A percentile compares a stretch with the other conserved stretches of the same genome.
phyloP scores from a whole-genome alignment of 1,140 invertebrate genomes.

The Lasaia peninsularis region DNA sequence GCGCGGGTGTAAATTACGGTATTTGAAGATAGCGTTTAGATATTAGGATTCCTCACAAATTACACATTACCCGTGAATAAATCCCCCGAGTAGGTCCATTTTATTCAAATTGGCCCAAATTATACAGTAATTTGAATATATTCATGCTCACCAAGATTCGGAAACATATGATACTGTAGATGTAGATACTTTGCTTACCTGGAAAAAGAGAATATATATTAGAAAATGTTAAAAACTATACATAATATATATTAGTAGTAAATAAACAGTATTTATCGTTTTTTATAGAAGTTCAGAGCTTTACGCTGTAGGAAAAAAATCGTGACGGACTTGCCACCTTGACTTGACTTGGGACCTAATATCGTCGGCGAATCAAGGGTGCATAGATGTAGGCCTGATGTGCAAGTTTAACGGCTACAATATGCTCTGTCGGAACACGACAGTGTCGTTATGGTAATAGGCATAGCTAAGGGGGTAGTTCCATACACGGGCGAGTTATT shows the following conservation, averaged over 20 bases:
- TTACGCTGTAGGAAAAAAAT: too few species aligned
- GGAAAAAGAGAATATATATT: conserved; percentile 1
- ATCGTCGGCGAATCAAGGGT: too few species aligned
- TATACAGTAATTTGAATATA: conserved; percentile 20
- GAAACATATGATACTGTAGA: background rate
- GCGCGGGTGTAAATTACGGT: conserved; percentile 24
- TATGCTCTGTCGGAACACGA: too few species aligned
- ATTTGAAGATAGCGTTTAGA: conserved; percentile 24
- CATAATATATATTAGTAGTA: background rate
- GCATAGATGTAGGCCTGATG: too few species aligned
- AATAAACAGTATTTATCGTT: background rate
- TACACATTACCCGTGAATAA: conserved; percentile 30
- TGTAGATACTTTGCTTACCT: background rate
- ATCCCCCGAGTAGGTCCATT: conserved; percentile 30
- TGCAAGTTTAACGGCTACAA: too few species aligned
- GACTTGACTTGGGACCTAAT: too few species aligned
- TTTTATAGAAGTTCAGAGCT: too few species aligned
- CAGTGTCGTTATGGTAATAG: too few species aligned
- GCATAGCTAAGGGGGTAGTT: too few species aligned
- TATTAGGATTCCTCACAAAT: conserved; percentile 29
- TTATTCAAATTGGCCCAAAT: conserved; percentile 53
- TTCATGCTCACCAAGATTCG: background rate
- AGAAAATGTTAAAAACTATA: background rate
- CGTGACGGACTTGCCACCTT: too few species aligned
- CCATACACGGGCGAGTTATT: too few species aligned